Percentiles rank a stretch among this genome's conserved stretches.
Evolutionary conservation across 1,140 invertebrate genomes (phyloP).

Genomic region (Propsilocerus akamusi): DNA sequence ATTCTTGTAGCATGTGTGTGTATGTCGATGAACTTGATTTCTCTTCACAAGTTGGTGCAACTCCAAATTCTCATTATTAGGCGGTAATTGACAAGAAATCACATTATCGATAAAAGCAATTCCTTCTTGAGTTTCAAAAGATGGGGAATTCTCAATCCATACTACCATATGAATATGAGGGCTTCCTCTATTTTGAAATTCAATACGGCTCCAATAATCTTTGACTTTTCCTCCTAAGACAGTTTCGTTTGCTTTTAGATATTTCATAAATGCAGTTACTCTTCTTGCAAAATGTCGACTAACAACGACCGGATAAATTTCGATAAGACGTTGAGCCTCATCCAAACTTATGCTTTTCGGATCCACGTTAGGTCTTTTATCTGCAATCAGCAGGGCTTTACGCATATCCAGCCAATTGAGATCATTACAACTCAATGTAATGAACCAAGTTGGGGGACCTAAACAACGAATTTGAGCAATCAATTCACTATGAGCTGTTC

Average conservation of each 20-base stretch:
- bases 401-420: constrained; percentile 15
- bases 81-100: constrained; percentile 7
- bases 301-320: constrained; percentile 17
- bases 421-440: constrained; percentile 22
- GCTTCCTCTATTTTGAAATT: constrained; percentile 26
- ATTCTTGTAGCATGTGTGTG: constrained; percentile 3
- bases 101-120: constrained; percentile 10
- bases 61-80: constrained; percentile 4
- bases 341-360: constrained; percentile 12
- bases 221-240: constrained; percentile 9
- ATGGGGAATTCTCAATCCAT: constrained; percentile 22
- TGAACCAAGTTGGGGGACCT: constrained; percentile 15
- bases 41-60: constrained; percentile 3
- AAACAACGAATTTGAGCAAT: constrained; percentile 16
- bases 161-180: constrained; percentile 25
- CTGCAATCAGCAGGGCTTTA: constrained; percentile 17
- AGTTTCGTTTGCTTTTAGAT: constrained; percentile 1
- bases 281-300: constrained; percentile 19
- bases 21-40: constrained; percentile 6
- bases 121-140: constrained; percentile 15
- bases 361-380: constrained; percentile 14
- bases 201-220: constrained; percentile 18
- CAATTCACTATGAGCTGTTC: constrained; percentile 15
- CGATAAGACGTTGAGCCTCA: constrained; percentile 16
- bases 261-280: constrained; percentile 19